These are phyloP conservation scores for Thymelicus lineola DNA, from an alignment of 2,888 invertebrate genomes.

Conservation along the genomic window DNA sequence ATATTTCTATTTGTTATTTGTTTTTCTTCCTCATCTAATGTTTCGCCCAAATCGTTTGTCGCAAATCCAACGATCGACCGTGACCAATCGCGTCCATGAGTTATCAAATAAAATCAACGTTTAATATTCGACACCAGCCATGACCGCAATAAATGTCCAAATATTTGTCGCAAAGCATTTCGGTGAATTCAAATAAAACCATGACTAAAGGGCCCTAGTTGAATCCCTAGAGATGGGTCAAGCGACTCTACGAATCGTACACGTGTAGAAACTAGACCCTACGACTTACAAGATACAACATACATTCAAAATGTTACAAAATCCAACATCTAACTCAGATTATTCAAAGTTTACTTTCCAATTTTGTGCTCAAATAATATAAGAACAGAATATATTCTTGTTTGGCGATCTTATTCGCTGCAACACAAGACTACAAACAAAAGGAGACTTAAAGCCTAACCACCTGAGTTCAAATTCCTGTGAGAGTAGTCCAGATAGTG, in stretches of 20 bases:
- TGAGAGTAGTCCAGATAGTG: slow-evolving; percentile 24
- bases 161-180: slow-evolving; percentile 80
- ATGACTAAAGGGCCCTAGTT: slow-evolving; percentile 74
- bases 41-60: slow-evolving; percentile 52
- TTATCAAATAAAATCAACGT: slow-evolving; percentile 69
- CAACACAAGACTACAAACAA: slow-evolving; percentile 36
- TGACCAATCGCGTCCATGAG: slow-evolving; percentile 62
- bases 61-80: slow-evolving; percentile 61
- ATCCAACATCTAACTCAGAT: slow-evolving; percentile 41
- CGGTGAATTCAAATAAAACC: slow-evolving; percentile 81
- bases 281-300: background rate
- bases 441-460: slow-evolving; percentile 45
- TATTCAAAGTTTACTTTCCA: slow-evolving; percentile 3
- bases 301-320: slow-evolving; percentile 30
- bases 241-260: slow-evolving; percentile 49
- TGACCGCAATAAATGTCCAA: slow-evolving; percentile 80
- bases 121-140: slow-evolving; percentile 79
- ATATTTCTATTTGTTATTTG: slow-evolving; percentile 21
- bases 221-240: slow-evolving; percentile 79
- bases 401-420: slow-evolving; percentile 48
- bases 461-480: slow-evolving; percentile 45
- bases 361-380: slow-evolving; percentile 16
- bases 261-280: slow-evolving; percentile 41
- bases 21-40: slow-evolving; percentile 36
- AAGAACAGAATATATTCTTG: slow-evolving; percentile 41